Evolutionary conservation across 2,888 invertebrate species (phyloP).

Genomic region (Drosophila nr. perissopoda): DNA sequence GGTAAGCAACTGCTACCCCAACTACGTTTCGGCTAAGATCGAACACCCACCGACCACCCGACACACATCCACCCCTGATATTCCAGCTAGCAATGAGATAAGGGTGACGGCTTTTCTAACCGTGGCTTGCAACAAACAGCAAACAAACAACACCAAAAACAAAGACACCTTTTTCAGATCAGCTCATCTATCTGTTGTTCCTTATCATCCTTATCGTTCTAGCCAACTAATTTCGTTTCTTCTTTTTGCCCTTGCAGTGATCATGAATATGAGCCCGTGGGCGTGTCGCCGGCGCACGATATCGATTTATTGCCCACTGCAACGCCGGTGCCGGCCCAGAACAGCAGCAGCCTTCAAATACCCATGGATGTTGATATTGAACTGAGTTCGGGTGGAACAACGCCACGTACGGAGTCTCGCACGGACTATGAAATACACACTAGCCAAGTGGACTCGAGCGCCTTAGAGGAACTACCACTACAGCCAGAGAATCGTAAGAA

Average conservation of each 20-base stretch:
- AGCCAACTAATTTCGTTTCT: neutral
- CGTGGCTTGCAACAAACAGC: constrained; percentile 60
- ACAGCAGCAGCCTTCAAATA: constrained; percentile 48
- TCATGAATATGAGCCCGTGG: constrained; percentile 96
- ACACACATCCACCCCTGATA: constrained; percentile 43
- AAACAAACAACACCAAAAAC: constrained; percentile 9
- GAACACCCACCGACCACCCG: constrained; percentile 26
- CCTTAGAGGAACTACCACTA: constrained; percentile 88
- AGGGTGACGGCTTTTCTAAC: constrained; percentile 68
- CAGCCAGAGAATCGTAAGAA: constrained; percentile 87
- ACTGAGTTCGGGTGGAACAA: constrained; percentile 87
- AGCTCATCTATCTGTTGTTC: constrained; percentile 22
- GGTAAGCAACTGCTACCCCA: constrained; percentile 82
- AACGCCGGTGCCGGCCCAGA: constrained; percentile 41
- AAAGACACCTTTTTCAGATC: constrained; percentile 5
- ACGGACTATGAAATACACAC: constrained; percentile 89
- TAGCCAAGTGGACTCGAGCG: constrained; percentile 89
- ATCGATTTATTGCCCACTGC: constrained; percentile 58
- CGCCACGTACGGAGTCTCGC: constrained; percentile 86
- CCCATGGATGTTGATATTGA: constrained; percentile 75
- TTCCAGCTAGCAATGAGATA: constrained; percentile 28
- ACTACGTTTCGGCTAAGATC: constrained; percentile 32
- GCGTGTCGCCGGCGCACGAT: constrained; percentile 86
- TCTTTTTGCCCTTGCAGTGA: constrained; percentile 88
- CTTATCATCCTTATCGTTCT: neutral